Evolutionary conservation across 2,797 vertebrate species (phyloP), one percentile per base, ranked within the genome.

Genomic region (Enteromius trimaculatus): DNA sequence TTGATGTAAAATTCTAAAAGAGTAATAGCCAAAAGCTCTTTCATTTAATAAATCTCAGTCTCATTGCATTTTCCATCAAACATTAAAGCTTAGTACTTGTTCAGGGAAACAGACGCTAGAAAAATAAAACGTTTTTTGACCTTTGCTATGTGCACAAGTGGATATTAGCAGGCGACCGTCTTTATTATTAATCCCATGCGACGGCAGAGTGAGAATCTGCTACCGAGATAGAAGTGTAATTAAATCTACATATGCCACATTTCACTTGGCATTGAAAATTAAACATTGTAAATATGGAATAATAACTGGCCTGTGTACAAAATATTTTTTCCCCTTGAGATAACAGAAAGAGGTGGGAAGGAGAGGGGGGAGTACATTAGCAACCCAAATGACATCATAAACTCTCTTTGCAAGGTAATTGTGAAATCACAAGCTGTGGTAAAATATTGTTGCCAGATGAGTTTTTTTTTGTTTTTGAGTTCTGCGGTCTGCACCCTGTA

Each of bases 381-480:
- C 92, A 92, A 87, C 87, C n/a, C 64, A 93, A 93, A 93, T 92
- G 89, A 92, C 91, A 92, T 93, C 89, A 90, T 90, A 90, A 93
- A 91, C 90, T 87, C 81, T 84, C 83, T 91, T 90, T 85, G 89
- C 60, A 58, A 92, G 89, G 89, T 82, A 82, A 74, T 88, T 90
- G 90, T 89, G 90, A 92, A 94, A 93, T 93, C 91, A 90, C 88
- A 90, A 89, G 88, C 90, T 88, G 82, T 71, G 89, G 92, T 92
- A 88, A 92, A 93, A 90, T 90, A 88, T 88, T 87, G 87, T 86
- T 79, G 89, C 89, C 89, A 86, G 89, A 89, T 89, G 80, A 90
- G 82, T 81, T 82, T 86, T 85, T 64, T 4, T 81, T 84, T 84
- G 29, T 1, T 10, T 13, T 53, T 53, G 9, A 7, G 86, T 76